Evolutionary conservation across 2,888 invertebrate genomes (phyloP), one percentile per base, ranked within the genome.

Genomic region (Pardosa pseudoannulata): DNA sequence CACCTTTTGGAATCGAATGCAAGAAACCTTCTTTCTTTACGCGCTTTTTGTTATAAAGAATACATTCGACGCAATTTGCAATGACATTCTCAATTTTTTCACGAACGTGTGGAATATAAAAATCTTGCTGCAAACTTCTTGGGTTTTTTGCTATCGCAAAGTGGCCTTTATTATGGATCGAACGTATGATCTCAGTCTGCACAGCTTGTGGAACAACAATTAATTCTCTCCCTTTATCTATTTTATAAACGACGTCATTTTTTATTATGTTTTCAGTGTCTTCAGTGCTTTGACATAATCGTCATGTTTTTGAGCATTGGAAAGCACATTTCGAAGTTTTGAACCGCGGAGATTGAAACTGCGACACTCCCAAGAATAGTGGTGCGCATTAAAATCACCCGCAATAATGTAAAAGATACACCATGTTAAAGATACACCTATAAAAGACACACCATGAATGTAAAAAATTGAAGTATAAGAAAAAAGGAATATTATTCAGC

Each of bases 121-220:
- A 79, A 3, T 19, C 32, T 19, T 1, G 70, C n/a, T 32, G 0
- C 70, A 0, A 13, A 70, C 3, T 27, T 27, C 32, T 27, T 79
- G 62, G 0, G 56, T 70, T 29, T 7, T 79, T 70, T 1, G n/a
- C 0, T 0, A 27, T 16, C 7, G 62, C 56, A 79, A 79, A 79
- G 56, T 79, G 79, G 36, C 50, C 36, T 32, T 27, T n/a, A 9
- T 19, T 7, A 27, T 70, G 46, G 16, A 36, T 19, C 0, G 39
- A 19, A 13, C 1, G 1, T 5, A 79, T 32, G 7, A 70, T 56
- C 23, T 68, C 50, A 7, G n/a, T 56, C 28, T 79, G 62, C 36
- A 79, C 62, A 6, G 7, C 56, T 23, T 56, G 13, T 5, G 56
- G 56, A 23, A 56, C 23, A 23, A 56, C 19, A 0, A 56, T 19